Conservation (phyloP, 2,113 vertebrate species). For the Capreolus pygargus region DNA sequence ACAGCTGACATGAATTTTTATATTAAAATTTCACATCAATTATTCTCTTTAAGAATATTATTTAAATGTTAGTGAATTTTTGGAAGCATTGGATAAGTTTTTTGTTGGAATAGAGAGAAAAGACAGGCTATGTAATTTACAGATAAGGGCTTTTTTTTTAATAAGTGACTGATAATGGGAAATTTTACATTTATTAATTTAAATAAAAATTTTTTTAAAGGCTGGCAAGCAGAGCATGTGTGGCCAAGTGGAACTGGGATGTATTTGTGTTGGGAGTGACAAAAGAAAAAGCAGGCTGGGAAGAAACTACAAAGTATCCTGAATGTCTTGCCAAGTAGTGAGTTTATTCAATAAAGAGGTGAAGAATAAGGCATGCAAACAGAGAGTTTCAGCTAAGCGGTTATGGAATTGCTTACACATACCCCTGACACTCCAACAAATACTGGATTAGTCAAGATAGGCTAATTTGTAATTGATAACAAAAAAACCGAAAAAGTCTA, state of each 20-base stretch:
- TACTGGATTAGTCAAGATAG: neutral
- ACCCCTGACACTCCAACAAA: neutral
- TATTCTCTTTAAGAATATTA: neutral
- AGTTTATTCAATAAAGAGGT: neutral
- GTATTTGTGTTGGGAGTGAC: accelerated
- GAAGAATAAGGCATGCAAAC: neutral
- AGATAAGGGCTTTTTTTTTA: constrained; percentile 37
- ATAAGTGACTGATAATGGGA: neutral
- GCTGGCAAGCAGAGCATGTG: neutral
- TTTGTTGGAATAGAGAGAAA: neutral
- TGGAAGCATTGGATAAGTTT: neutral
- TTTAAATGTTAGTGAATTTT: neutral
- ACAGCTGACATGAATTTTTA: neutral
- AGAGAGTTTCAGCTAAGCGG: too few relatives aligned
- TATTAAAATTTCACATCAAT: constrained; percentile 20
- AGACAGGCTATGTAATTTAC: neutral
- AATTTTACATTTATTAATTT: constrained; percentile 7
- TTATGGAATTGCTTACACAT: neutral
- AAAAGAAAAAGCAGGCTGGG: neutral
- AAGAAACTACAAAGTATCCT: neutral
- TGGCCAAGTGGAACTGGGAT: too few relatives aligned
- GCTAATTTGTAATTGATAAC: neutral
- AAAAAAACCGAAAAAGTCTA: neutral
- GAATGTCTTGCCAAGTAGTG: neutral
- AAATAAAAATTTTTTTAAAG: neutral